Base-by-base conservation (phyloP, 2,113 vertebrate genomes). In the Entelurus aequoreus region DNA sequence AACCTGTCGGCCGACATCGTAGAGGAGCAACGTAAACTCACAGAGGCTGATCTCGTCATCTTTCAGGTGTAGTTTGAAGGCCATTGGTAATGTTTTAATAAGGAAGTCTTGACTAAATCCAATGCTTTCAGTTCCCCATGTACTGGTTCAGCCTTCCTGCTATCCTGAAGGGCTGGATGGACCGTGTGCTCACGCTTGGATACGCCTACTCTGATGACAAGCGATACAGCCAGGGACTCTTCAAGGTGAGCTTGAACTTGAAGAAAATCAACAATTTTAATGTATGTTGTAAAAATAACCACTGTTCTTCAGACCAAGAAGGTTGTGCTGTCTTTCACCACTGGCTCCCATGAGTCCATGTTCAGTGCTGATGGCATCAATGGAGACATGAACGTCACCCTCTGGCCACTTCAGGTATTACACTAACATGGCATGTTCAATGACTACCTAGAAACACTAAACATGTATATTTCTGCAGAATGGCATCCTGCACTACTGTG, bases 141-240 rank as follows among this genome's bases (percentile, higher is more conserved):
- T 91, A 93, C 60, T 94, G 93, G 92, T 92, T 91, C 50, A 85
- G 85, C 16, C 60, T 92, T 10, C 93, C 93, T 6, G 93, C 90
- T 1, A 92, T 94, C 75, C 61, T 93, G 84, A 94, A 93, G 71
- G 92, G 91, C 69, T 94, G 93, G 92, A 85, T 91, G 1, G 91
- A 94, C 37, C 78, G 90, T 0, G 90, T 91, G 50, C 66, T 94
- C 15, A 63, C 81, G 0, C 54, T 65, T 6, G 92, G 87, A 4
- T 94, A 88, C 42, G 90, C 92, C 44, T 93, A 82, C 58, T 75
- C 84, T 0, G 19, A 80, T 0, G 70, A 84, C 11, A 68, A 81
- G 59, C 64, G 89, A 65, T 93, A 90, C 49, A 88, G 86, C 38
- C 63, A 86, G 8, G 91, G 91, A 0, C 54, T 87, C 59, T 94